These are phyloP conservation scores for Dufourea novaeangliae DNA, from an alignment of 1,140 invertebrate species.

Conservation along the genomic window DNA sequence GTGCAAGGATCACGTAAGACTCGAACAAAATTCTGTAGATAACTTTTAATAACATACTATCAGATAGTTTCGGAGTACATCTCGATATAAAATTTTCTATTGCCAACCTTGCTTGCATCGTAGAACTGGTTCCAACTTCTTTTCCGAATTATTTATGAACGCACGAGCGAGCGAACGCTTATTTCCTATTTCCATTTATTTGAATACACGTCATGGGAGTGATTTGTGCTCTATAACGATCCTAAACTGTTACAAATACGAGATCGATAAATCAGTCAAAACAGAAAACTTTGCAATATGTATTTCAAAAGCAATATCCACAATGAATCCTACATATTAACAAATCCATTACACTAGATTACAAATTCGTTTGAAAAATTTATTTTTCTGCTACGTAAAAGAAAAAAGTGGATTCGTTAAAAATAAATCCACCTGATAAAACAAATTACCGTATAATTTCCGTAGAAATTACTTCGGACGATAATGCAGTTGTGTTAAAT, in stretches of 20 bases:
- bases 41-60: not conserved
- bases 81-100: not conserved
- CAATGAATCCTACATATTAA: no score
- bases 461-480: not conserved
- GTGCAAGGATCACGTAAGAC: not conserved
- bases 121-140: not conserved
- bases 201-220: not conserved
- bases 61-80: not conserved
- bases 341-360: no score
- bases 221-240: not conserved
- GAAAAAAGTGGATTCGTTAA: no score
- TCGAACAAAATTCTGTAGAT: not conserved
- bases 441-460: no score
- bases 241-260: no score
- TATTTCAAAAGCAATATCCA: no score
- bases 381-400: no score
- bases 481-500: not conserved
- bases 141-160: not conserved
- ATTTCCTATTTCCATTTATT: slow-evolving; percentile 2
- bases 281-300: no score
- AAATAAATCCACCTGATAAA: no score
- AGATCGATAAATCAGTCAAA: no score
- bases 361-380: no score
- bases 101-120: not conserved
- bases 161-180: not conserved